Percentiles rank a stretch among this genome's conserved stretches.
Evolutionary conservation across 2,113 vertebrate genomes (phyloP).

Genomic region (Pelecanus crispus): DNA sequence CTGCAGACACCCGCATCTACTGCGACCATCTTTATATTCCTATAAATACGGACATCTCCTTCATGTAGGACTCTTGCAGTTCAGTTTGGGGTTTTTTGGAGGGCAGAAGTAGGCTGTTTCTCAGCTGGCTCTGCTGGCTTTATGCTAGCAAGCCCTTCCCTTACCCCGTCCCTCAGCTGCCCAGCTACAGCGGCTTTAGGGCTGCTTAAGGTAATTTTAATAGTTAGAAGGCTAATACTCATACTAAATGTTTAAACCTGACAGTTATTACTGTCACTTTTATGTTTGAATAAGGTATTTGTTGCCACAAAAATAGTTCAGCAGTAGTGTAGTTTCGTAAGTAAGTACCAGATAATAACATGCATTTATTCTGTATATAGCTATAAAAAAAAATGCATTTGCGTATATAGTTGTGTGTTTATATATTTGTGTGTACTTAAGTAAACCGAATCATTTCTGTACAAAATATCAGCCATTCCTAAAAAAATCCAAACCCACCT

Average conservation of each 20-base stretch:
- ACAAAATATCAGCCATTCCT: background rate
- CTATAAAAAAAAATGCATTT: background rate
- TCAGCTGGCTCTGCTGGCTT: background rate
- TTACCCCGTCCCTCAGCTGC: accelerated
- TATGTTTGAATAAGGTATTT: background rate
- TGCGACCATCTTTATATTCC: accelerated
- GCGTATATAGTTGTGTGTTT: background rate
- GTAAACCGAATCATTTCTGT: background rate
- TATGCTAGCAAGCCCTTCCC: background rate
- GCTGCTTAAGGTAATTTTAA: background rate
- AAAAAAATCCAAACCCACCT: background rate
- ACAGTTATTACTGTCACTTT: background rate
- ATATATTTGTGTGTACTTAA: background rate
- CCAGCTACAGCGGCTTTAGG: background rate
- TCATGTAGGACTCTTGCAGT: background rate
- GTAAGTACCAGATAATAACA: background rate
- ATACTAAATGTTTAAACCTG: background rate
- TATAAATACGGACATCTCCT: background rate
- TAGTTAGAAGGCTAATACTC: background rate
- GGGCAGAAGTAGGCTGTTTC: background rate
- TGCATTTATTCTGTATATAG: background rate
- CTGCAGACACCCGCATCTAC: accelerated
- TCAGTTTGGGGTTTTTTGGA: background rate
- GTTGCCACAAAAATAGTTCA: background rate
- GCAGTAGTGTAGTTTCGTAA: background rate